Conservation (phyloP, 2,888 invertebrate species). For the Bombylius discolor region DNA sequence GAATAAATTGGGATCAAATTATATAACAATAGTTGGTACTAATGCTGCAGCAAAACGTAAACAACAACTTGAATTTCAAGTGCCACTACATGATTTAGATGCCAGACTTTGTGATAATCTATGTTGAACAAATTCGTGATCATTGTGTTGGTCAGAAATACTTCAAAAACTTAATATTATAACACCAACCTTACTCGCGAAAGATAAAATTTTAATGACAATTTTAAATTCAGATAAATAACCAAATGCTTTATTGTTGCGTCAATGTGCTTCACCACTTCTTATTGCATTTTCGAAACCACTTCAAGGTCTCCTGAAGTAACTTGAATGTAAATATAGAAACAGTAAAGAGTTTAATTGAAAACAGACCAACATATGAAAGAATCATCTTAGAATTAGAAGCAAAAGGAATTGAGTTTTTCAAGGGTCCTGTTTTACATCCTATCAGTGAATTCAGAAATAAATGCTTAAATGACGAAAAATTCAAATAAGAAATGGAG, state of each 20-base stretch:
- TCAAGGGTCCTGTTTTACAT: slow-evolving; percentile 43
- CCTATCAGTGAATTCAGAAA: slow-evolving; percentile 46
- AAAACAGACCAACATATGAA: slow-evolving; percentile 46
- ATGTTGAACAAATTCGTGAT: slow-evolving; percentile 48
- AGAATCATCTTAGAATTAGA: slow-evolving; percentile 43
- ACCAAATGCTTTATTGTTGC: slow-evolving; percentile 18
- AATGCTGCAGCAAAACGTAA: slow-evolving; percentile 65
- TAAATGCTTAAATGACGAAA: slow-evolving; percentile 43
- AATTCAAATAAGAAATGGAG: slow-evolving; percentile 43
- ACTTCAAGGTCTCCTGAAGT: slow-evolving; percentile 16
- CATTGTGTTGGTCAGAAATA: slow-evolving; percentile 47
- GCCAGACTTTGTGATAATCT: slow-evolving; percentile 35
- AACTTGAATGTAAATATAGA: slow-evolving; percentile 43
- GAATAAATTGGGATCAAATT: slow-evolving; percentile 53
- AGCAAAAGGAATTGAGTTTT: slow-evolving; percentile 41
- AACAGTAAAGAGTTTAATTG: slow-evolving; percentile 44
- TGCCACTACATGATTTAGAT: slow-evolving; percentile 74
- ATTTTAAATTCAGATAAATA: slow-evolving; percentile 25
- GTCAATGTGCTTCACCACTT: slow-evolving; percentile 13
- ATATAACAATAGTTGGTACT: slow-evolving; percentile 70
- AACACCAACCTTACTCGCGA: slow-evolving; percentile 15
- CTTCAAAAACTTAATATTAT: slow-evolving; percentile 20
- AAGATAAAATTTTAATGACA: slow-evolving; percentile 21
- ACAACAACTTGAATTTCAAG: slow-evolving; percentile 69
- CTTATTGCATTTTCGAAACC: slow-evolving; percentile 29